Conservation (phyloP, 1,140 invertebrate species). For the Lepidurus apus region DNA sequence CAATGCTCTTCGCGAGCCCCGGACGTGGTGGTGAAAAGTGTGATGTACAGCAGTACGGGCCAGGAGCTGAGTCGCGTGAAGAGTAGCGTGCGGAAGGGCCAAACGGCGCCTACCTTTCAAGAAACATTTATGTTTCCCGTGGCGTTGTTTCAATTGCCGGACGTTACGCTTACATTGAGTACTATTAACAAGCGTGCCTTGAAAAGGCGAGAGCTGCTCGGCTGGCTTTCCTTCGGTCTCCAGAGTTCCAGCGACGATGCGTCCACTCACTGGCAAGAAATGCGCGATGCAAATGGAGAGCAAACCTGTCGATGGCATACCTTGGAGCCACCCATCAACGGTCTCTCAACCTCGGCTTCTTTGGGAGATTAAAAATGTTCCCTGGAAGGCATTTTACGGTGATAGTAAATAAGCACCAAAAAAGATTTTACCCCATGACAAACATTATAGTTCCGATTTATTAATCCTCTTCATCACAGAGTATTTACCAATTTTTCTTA, state of each 20-base stretch:
- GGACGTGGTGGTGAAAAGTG: slow-evolving; percentile 89
- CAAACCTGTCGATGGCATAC: slow-evolving; percentile 71
- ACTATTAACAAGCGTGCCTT: slow-evolving; percentile 87
- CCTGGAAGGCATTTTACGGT: neutral
- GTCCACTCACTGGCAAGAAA: slow-evolving; percentile 88
- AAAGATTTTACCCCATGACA: neutral
- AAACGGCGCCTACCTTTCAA: slow-evolving; percentile 91
- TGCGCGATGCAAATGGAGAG: slow-evolving; percentile 64
- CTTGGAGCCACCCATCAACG: slow-evolving; percentile 41
- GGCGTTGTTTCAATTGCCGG: slow-evolving; percentile 88
- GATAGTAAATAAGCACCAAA: neutral
- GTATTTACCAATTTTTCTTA: neutral
- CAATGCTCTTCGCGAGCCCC: slow-evolving; percentile 51
- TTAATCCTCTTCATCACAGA: neutral
- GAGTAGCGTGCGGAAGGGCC: slow-evolving; percentile 75
- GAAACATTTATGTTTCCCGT: slow-evolving; percentile 97
- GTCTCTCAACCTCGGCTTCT: neutral
- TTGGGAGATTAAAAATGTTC: neutral
- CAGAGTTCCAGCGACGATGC: slow-evolving; percentile 89
- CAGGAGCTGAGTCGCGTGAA: slow-evolving; percentile 88
- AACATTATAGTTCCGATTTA: neutral
- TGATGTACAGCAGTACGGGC: slow-evolving; percentile 81
- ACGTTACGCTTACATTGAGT: slow-evolving; percentile 88
- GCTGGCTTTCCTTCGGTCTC: slow-evolving; percentile 87
- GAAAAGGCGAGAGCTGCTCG: slow-evolving; percentile 92